These are phyloP conservation scores for Melanotus villosus DNA, from an alignment of 2,888 invertebrate species.

Conservation along the genomic window DNA sequence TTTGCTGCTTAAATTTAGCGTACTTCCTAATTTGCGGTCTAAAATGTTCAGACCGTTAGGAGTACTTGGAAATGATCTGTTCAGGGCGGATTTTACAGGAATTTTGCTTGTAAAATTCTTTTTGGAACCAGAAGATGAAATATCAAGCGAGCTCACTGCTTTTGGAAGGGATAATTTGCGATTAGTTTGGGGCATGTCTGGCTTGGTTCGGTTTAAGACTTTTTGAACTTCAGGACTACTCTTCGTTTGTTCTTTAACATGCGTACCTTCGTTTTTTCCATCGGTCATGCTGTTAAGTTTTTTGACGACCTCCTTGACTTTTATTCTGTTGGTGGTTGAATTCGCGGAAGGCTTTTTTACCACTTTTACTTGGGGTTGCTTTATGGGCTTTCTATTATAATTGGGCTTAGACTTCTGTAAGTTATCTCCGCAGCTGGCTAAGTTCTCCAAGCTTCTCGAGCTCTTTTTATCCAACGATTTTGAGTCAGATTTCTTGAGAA, in stretches of 20 bases:
- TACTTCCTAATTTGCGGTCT: slow-evolving; percentile 53
- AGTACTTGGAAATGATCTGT: slow-evolving; percentile 65
- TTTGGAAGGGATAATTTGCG: slow-evolving; percentile 53
- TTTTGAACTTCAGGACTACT: too few species aligned
- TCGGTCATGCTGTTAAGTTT: slow-evolving; percentile 57
- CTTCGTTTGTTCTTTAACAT: not conserved
- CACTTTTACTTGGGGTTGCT: not conserved
- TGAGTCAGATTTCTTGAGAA: slow-evolving; percentile 72
- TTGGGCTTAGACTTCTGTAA: not conserved
- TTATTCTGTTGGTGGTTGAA: slow-evolving; percentile 39
- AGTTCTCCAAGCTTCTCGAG: slow-evolving; percentile 40
- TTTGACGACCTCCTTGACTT: slow-evolving; percentile 61
- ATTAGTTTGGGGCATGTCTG: slow-evolving; percentile 12
- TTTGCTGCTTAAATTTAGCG: slow-evolving; percentile 31
- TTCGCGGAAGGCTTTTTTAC: too few species aligned
- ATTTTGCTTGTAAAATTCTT: slow-evolving; percentile 59
- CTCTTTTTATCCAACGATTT: slow-evolving; percentile 18
- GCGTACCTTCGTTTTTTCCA: not conserved
- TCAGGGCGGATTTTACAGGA: slow-evolving; percentile 62
- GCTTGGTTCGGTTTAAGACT: not conserved
- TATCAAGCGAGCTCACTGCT: slow-evolving; percentile 55
- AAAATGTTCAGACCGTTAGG: slow-evolving; percentile 64
- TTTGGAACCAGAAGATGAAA: slow-evolving; percentile 47
- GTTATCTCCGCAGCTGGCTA: not conserved
- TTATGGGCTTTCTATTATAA: not conserved